A percentile compares a stretch with the other conserved stretches of the same genome.
Conservation (phyloP, 2,888 invertebrate species). For the Tetropium fuscum region DNA sequence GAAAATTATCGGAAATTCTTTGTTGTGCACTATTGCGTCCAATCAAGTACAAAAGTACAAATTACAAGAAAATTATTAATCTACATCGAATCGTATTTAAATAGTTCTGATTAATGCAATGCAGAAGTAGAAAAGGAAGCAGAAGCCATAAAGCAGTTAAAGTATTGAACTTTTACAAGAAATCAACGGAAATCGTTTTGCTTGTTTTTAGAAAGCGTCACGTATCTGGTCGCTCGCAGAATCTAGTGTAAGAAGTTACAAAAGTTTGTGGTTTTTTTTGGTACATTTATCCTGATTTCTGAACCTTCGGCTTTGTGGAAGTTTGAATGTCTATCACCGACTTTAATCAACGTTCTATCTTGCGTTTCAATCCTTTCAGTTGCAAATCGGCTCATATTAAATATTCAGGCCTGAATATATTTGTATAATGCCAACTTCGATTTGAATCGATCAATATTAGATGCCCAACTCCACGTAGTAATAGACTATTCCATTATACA, state of each 20-base stretch:
- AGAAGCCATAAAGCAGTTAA: conserved; percentile 8
- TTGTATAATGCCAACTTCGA: not conserved
- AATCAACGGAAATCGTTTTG: conserved; percentile 1
- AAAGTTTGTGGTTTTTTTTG: conserved; percentile 41
- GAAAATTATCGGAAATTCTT: too few species aligned
- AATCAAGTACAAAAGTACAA: too few species aligned
- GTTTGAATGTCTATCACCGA: conserved; percentile 14
- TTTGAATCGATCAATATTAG: too few species aligned
- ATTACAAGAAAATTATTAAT: too few species aligned
- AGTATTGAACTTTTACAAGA: conserved; percentile 12
- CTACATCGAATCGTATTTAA: too few species aligned
- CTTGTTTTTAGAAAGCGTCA: conserved; percentile 12
- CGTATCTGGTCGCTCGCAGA: conserved; percentile 10
- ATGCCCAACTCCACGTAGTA: too few species aligned
- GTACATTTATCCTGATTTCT: conserved; percentile 39
- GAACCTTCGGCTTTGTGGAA: conserved; percentile 10
- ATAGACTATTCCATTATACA: too few species aligned
- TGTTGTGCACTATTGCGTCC: too few species aligned
- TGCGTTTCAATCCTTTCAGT: conserved; percentile 12
- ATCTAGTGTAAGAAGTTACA: conserved; percentile 13
- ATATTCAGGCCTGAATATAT: conserved; percentile 17
- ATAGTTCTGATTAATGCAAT: too few species aligned
- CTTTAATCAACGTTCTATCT: conserved; percentile 16
- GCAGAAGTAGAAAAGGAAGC: too few species aligned
- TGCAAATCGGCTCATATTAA: conserved; percentile 13